phyloP scores from a whole-genome alignment of 2,113 vertebrate genomes.

The Petroica traversi region DNA sequence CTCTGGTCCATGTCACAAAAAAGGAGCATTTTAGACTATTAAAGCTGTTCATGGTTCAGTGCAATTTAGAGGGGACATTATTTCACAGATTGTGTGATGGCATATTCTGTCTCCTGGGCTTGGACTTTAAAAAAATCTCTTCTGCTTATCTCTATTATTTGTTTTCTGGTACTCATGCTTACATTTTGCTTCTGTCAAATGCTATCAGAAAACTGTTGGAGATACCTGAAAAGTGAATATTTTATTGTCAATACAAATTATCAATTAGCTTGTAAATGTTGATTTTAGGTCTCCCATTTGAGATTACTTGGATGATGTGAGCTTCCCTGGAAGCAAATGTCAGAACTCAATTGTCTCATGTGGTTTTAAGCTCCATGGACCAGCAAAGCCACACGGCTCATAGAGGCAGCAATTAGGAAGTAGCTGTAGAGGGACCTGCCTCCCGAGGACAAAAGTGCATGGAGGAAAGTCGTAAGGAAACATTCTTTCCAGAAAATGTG shows the following conservation, averaged over 20 bases:
- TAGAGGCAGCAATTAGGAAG: background rate
- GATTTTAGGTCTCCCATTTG: background rate
- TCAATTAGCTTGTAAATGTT: background rate
- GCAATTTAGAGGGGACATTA: background rate
- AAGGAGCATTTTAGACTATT: background rate
- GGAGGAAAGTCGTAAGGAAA: background rate
- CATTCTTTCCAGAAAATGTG: background rate
- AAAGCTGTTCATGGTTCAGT: background rate
- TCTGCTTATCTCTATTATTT: background rate
- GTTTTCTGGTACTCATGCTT: background rate
- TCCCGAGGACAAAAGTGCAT: background rate
- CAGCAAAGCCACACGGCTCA: background rate
- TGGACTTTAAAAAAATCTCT: background rate
- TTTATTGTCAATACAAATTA: background rate
- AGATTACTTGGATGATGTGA: background rate
- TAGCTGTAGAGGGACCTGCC: background rate
- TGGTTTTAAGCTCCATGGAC: background rate
- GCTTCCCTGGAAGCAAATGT: background rate
- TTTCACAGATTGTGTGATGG: background rate
- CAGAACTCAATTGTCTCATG: background rate
- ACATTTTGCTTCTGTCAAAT: background rate
- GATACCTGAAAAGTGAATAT: background rate
- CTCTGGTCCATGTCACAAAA: background rate
- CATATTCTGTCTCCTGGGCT: background rate
- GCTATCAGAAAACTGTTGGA: background rate